Conservation (phyloP, 1,140 invertebrate genomes). For the Gryon sp. region DNA sequence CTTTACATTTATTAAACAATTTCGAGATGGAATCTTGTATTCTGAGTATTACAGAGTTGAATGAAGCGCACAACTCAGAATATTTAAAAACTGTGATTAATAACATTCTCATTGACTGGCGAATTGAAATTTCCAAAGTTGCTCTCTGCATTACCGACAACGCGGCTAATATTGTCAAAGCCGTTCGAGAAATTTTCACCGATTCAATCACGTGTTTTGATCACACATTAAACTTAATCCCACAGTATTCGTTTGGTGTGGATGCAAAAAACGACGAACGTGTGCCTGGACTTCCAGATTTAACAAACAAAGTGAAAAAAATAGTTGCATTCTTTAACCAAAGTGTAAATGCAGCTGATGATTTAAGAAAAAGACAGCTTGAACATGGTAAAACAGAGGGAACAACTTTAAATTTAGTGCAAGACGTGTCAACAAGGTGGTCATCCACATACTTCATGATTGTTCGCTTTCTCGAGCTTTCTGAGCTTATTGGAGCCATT, state of each 20-base stretch:
- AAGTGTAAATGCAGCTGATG: neutral
- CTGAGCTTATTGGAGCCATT: neutral
- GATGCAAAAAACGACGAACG: neutral
- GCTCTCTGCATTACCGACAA: constrained; percentile 23
- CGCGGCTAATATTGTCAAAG: constrained; percentile 22
- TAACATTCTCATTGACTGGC: constrained; percentile 7
- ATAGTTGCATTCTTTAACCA: neutral
- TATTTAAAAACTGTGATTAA: constrained; percentile 7
- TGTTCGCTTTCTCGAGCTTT: constrained; percentile 4
- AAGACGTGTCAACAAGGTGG: constrained; percentile 7
- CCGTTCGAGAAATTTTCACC: neutral
- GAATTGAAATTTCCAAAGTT: constrained; percentile 10
- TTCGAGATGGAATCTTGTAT: constrained; percentile 20
- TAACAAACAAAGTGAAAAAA: neutral
- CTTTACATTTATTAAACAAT: constrained; percentile 17
- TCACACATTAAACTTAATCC: constrained; percentile 35
- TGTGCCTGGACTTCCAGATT: neutral
- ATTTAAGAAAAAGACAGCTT: neutral
- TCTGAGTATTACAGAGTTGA: constrained; percentile 10
- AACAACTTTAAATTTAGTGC: neutral
- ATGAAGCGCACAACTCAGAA: constrained; percentile 19
- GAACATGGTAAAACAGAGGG: constrained; percentile 6
- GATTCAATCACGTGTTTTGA: constrained; percentile 19
- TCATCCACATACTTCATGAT: constrained; percentile 13
- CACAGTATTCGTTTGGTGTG: constrained; percentile 1